A percentile compares a stretch with the other conserved stretches of the same genome.
phyloP scores from a whole-genome alignment of 2,888 invertebrate genomes.

The Cerceris rybyensis region DNA sequence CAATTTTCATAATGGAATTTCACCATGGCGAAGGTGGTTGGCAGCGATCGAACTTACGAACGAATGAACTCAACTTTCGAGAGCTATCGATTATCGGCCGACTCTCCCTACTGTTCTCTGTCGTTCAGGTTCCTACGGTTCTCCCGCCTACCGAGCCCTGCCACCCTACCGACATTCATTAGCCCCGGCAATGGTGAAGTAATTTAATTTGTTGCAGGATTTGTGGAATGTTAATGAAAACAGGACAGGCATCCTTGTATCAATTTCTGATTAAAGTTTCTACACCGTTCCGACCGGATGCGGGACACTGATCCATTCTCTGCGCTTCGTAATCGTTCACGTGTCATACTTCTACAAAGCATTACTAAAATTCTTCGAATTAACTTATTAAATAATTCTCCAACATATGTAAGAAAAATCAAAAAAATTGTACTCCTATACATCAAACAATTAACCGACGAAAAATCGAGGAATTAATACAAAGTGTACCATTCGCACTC shows the following conservation, averaged over 20 bases:
- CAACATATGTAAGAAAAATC: too few relatives aligned
- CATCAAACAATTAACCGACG: too few relatives aligned
- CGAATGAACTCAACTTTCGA: constrained; percentile 64
- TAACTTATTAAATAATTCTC: too few relatives aligned
- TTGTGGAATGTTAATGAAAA: constrained; percentile 81
- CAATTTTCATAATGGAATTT: constrained; percentile 32
- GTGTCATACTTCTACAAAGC: too few relatives aligned
- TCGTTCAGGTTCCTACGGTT: constrained; percentile 49
- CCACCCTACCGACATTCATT: constrained; percentile 73
- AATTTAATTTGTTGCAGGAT: constrained; percentile 80
- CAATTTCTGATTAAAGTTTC: constrained; percentile 75
- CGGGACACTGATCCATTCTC: constrained; percentile 18
- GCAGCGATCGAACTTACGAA: constrained; percentile 53
- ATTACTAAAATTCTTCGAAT: too few relatives aligned
- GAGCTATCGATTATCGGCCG: constrained; percentile 72
- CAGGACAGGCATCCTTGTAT: constrained; percentile 69
- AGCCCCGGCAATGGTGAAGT: constrained; percentile 77
- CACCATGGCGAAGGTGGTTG: constrained; percentile 43
- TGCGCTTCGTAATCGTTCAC: background rate
- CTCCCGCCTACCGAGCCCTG: constrained; percentile 30
- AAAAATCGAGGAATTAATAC: too few relatives aligned
- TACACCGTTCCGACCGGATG: constrained; percentile 21
- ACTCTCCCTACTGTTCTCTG: constrained; percentile 44
- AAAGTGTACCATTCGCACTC: too few relatives aligned
- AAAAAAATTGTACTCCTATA: too few relatives aligned